Evolutionary conservation across 2,113 vertebrate genomes (phyloP).

Genomic region (Sceloporus undulatus): DNA sequence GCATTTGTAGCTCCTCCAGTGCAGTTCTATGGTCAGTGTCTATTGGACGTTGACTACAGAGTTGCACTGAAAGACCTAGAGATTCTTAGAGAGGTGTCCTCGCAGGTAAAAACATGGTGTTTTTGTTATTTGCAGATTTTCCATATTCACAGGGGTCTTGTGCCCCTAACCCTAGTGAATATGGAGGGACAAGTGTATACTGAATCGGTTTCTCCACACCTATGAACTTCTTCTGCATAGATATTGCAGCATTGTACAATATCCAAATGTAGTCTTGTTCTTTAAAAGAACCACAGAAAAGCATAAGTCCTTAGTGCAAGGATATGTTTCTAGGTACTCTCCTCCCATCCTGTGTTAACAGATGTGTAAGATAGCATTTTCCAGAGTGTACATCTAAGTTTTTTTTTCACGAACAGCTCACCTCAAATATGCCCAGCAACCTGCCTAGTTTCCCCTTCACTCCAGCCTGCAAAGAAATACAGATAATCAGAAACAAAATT

Average conservation of each 20-base stretch:
- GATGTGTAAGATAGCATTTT: background rate
- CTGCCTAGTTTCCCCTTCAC: constrained; percentile 96
- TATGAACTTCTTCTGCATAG: background rate
- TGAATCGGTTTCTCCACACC: background rate
- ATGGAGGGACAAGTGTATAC: no score
- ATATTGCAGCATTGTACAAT: background rate
- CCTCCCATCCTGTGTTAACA: background rate
- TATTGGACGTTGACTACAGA: no score
- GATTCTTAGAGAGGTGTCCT: no score
- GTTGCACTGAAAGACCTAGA: no score
- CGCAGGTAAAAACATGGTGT: no score
- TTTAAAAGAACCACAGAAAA: background rate
- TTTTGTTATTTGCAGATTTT: no score
- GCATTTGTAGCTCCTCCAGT: no score
- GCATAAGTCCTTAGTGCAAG: background rate
- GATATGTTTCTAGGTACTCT: background rate
- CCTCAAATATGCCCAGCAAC: constrained; percentile 98
- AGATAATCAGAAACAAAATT: background rate
- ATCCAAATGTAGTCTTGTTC: background rate
- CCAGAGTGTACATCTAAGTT: background rate
- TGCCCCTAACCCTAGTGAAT: no score
- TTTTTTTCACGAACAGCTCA: constrained; percentile 75
- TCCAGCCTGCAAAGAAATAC: constrained; percentile 86
- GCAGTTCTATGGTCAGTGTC: no score
- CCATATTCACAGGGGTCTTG: no score